Percentiles rank a stretch among this genome's conserved stretches.
Conservation (phyloP, 2,888 invertebrate genomes). For the Drosophila demipolita region DNA sequence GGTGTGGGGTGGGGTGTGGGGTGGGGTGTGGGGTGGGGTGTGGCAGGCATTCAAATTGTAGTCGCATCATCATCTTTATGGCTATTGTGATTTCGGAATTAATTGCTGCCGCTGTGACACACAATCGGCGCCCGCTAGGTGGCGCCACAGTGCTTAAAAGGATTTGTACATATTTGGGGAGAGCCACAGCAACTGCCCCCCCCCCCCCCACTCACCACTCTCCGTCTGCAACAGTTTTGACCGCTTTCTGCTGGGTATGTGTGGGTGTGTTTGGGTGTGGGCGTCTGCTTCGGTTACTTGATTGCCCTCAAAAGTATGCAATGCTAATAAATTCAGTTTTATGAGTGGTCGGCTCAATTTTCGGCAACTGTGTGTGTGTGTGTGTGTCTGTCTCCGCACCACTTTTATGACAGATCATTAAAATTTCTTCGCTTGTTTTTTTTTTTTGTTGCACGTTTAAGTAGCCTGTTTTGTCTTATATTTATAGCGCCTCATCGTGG, state of each 20-base stretch:
- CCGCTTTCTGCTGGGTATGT: slow-evolving; percentile 6
- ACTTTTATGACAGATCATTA: slow-evolving; percentile 80
- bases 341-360: slow-evolving; percentile 42
- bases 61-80: slow-evolving; percentile 80
- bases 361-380: slow-evolving; percentile 10
- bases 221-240: slow-evolving; percentile 42
- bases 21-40: background rate
- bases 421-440: slow-evolving; percentile 51
- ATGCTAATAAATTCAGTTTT: slow-evolving; percentile 78
- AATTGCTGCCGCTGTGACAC: slow-evolving; percentile 69
- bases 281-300: slow-evolving; percentile 61
- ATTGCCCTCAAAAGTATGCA: slow-evolving; percentile 79
- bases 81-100: slow-evolving; percentile 80
- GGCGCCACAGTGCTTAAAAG: slow-evolving; percentile 75
- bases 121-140: slow-evolving; percentile 55
- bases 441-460: slow-evolving; percentile 51
- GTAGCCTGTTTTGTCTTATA: slow-evolving; percentile 77
- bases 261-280: background rate
- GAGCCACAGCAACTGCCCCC: background rate
- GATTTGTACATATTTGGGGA: slow-evolving; percentile 57
- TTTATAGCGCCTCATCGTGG: slow-evolving; percentile 67
- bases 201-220: background rate
- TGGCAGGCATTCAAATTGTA: slow-evolving; percentile 71
- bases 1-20: background rate
- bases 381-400: slow-evolving; percentile 22